These are phyloP conservation scores for Exaiptasia diaphana DNA, from an alignment of 64 coral and sea anemone genomes.

Conservation along the genomic window DNA sequence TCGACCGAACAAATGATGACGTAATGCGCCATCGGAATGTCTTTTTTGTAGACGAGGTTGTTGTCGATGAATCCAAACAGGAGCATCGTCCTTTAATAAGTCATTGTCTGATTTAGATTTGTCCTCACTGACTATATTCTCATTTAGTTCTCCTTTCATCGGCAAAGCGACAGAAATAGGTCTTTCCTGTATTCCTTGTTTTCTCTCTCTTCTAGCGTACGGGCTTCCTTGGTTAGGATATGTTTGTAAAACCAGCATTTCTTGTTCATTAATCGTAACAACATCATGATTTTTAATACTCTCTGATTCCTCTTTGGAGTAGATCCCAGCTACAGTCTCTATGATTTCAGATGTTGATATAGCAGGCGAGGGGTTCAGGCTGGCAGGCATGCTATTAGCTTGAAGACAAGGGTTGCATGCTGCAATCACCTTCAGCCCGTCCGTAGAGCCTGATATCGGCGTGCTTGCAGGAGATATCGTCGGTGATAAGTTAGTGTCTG, in stretches of 20 bases:
- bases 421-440: not conserved
- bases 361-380: not conserved
- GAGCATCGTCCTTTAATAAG: not conserved
- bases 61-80: conserved; percentile 33
- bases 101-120: conserved; percentile 29
- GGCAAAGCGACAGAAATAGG: conserved; percentile 9
- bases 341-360: not conserved
- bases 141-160: not conserved
- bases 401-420: not conserved
- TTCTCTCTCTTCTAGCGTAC: not conserved
- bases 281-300: not conserved
- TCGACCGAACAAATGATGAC: not conserved
- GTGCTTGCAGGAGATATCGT: not conserved
- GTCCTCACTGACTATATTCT: not conserved
- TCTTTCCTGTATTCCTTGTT: not conserved
- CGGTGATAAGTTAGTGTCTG: not conserved
- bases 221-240: not conserved
- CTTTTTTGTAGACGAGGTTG: not conserved
- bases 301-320: not conserved
- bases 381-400: not conserved
- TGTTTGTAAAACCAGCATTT: not conserved
- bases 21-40: not conserved
- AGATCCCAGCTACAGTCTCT: not conserved
- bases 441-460: not conserved
- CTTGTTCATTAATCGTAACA: not conserved